phyloP scores from a whole-genome alignment of 2,888 invertebrate species.

The Parapristionchus giblindavisi region DNA sequence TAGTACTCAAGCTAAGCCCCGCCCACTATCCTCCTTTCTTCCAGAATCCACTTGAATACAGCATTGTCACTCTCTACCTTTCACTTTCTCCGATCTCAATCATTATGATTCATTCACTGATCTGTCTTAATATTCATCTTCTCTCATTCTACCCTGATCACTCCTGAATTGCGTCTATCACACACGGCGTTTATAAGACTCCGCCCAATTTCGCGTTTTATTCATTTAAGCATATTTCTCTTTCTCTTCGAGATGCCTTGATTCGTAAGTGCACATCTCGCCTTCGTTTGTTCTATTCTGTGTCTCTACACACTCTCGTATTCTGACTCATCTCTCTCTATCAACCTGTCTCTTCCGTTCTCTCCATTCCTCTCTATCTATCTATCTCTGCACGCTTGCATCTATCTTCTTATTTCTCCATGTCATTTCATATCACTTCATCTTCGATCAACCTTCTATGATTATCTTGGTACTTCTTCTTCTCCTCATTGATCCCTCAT shows the following conservation, averaged over 20 bases:
- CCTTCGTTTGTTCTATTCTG: neutral
- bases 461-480: neutral
- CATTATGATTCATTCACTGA: too few relatives aligned
- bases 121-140: slow-evolving; percentile 26
- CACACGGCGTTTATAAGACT: neutral
- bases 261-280: neutral
- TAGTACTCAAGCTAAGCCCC: too few relatives aligned
- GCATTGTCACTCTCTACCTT: too few relatives aligned
- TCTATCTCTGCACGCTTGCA: slow-evolving; percentile 5
- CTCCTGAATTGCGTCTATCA: neutral
- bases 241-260: neutral
- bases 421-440: slow-evolving; percentile 6
- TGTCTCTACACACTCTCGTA: neutral
- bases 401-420: neutral
- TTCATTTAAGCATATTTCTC: slow-evolving; percentile 1
- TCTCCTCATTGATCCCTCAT: neutral
- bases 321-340: slow-evolving; percentile 12
- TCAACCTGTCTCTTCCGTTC: neutral
- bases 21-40: too few relatives aligned
- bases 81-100: too few relatives aligned
- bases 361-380: neutral
- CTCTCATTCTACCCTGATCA: slow-evolving; percentile 6
- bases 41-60: too few relatives aligned
- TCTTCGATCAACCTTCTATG: neutral
- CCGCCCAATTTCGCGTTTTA: neutral